phyloP scores from a whole-genome alignment of 1,140 invertebrate species.

The Drosophila dunni region DNA sequence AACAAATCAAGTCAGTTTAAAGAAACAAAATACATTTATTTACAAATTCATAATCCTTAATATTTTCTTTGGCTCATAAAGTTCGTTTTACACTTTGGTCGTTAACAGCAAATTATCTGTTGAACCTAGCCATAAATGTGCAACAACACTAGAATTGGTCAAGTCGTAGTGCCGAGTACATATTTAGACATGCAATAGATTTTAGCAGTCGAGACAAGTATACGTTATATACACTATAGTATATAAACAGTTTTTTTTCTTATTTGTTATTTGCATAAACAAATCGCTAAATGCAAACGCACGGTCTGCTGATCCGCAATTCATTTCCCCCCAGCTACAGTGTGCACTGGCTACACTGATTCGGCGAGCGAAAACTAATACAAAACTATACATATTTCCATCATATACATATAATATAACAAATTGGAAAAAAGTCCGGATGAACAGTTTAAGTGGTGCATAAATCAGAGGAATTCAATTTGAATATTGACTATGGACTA shows the following conservation, averaged over 20 bases:
- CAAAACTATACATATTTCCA: neutral
- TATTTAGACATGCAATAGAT: slow-evolving; percentile 24
- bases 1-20: too few relatives aligned
- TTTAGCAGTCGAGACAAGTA: slow-evolving; percentile 27
- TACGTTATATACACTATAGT: neutral
- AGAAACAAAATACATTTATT: too few relatives aligned
- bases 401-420: slow-evolving; percentile 1
- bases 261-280: slow-evolving; percentile 38
- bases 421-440: neutral
- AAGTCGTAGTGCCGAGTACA: neutral
- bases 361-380: neutral
- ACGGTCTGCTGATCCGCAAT: slow-evolving; percentile 33
- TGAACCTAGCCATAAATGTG: slow-evolving; percentile 20
- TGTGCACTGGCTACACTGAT: neutral
- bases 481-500: slow-evolving; percentile 20
- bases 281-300: slow-evolving; percentile 43
- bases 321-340: neutral
- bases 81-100: neutral
- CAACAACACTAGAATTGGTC: slow-evolving; percentile 15
- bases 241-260: too few relatives aligned
- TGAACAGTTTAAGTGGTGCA: slow-evolving; percentile 1
- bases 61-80: too few relatives aligned
- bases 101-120: slow-evolving; percentile 5
- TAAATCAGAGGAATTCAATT: slow-evolving; percentile 3
- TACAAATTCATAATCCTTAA: too few relatives aligned